These are phyloP conservation scores for Tillus elongatus DNA, from an alignment of 2,888 invertebrate species.

Conservation along the genomic window DNA sequence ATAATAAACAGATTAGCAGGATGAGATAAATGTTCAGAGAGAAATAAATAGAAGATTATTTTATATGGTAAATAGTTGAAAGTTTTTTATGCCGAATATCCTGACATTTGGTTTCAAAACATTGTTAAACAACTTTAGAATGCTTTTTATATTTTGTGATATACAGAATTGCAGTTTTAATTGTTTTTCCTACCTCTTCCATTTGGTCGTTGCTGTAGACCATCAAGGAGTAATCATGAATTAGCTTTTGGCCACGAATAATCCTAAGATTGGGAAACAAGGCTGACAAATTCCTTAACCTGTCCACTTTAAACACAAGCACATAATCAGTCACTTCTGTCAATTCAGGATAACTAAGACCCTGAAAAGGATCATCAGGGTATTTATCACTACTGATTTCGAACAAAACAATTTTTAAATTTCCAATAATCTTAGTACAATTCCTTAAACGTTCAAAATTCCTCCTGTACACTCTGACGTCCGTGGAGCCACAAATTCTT, in stretches of 20 bases:
- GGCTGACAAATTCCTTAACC: conserved; percentile 7
- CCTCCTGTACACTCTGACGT: conserved; percentile 7
- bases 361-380: no score
- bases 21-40: no score
- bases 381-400: neutral
- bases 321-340: conserved; percentile 10
- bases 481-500: conserved; percentile 10
- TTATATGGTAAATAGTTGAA: no score
- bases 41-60: no score
- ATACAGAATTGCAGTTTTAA: no score
- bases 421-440: conserved; percentile 12
- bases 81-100: no score
- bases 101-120: no score
- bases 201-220: conserved; percentile 9
- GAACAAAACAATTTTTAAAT: conserved; percentile 5
- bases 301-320: conserved; percentile 4
- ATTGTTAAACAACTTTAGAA: no score
- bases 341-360: conserved; percentile 10
- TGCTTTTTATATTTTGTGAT: no score
- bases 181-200: conserved; percentile 8
- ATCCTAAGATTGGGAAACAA: conserved; percentile 12
- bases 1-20: no score
- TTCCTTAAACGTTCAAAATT: conserved; percentile 6
- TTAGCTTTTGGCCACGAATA: conserved; percentile 9
- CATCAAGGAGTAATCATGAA: conserved; percentile 10